Percentiles rank a stretch among this genome's conserved stretches.
These are phyloP conservation scores for Gnathonemus echidnorhynchus DNA, from an alignment of 2,113 vertebrate species.

Conservation along the genomic window DNA sequence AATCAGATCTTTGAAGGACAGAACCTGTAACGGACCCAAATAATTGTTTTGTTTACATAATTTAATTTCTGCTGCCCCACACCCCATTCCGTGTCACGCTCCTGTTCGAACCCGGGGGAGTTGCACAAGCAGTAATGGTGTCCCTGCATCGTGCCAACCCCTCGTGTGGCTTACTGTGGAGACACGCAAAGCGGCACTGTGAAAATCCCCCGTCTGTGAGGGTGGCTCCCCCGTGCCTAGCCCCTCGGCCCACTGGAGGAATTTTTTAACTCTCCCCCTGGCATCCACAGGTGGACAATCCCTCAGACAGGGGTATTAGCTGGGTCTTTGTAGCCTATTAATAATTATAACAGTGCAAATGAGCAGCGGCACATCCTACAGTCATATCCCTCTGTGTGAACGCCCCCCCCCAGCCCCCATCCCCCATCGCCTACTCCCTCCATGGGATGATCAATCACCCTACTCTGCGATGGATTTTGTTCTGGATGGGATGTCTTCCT, in stretches of 20 bases:
- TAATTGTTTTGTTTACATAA: conserved; percentile 12
- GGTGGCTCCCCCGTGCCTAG: background rate
- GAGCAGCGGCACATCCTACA: background rate
- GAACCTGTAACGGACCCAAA: background rate
- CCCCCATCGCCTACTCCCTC: background rate
- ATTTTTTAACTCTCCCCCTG: background rate
- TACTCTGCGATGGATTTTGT: conserved; percentile 21
- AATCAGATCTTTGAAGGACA: conserved; percentile 18
- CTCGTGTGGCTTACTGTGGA: background rate
- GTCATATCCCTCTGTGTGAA: background rate
- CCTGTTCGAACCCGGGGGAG: background rate
- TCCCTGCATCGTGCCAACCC: background rate
- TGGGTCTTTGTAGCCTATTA: background rate
- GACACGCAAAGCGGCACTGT: background rate
- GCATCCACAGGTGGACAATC: background rate
- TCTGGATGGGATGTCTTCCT: conserved; percentile 16
- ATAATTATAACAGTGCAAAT: background rate
- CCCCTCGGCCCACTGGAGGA: background rate
- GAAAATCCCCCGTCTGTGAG: background rate
- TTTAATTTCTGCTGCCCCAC: background rate
- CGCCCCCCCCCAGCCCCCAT: conserved; percentile 6
- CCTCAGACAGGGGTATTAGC: background rate
- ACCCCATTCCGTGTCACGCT: background rate
- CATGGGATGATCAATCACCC: conserved; percentile 28
- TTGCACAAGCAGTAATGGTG: background rate